Conservation (phyloP, 2,113 vertebrate genomes). For the Colius striatus region DNA sequence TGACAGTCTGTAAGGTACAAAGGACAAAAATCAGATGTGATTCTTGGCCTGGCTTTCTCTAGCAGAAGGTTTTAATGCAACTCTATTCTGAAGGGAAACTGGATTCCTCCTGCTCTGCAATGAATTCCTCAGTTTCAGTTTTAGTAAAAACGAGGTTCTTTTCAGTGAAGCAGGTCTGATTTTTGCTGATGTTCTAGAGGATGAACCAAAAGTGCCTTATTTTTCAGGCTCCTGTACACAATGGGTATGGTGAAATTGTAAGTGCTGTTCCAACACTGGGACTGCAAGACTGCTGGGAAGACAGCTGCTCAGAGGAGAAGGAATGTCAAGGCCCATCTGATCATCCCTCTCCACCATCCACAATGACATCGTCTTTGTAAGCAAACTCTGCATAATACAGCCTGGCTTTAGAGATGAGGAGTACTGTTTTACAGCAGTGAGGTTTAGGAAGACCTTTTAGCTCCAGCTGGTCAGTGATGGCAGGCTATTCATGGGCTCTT, state of each 20-base stretch:
- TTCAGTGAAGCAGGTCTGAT: neutral
- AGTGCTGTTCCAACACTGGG: neutral
- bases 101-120: neutral
- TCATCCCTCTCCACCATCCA: neutral
- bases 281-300: neutral
- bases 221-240: conserved; percentile 53
- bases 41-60: neutral
- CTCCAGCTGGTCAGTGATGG: neutral
- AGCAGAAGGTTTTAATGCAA: neutral
- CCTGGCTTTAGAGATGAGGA: neutral
- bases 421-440: neutral
- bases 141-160: neutral
- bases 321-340: neutral
- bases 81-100: neutral
- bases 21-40: neutral
- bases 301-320: neutral
- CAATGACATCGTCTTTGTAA: conserved; percentile 47
- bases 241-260: neutral
- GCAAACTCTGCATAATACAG: neutral
- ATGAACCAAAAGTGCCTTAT: neutral
- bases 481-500: neutral
- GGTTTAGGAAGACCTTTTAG: neutral
- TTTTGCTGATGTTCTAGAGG: neutral
- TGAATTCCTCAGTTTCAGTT: neutral
- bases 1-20: neutral